Conservation (phyloP, 2,113 vertebrate species). For the Nestor notabilis region DNA sequence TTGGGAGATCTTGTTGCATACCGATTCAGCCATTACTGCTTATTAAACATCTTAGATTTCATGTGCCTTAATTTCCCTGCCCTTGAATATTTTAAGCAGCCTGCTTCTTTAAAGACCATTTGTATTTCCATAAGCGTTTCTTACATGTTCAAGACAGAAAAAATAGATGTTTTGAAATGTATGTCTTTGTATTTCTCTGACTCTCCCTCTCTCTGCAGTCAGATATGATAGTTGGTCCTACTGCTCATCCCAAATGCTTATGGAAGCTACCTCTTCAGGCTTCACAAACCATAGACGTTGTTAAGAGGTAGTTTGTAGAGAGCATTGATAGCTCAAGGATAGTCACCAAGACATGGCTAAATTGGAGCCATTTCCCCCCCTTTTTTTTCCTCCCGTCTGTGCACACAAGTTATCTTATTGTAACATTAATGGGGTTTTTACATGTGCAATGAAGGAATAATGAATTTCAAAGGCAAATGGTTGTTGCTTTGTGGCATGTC, state of each 20-base stretch:
- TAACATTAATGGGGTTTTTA: not conserved
- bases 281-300: not conserved
- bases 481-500: not conserved
- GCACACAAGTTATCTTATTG: not conserved
- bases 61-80: not conserved
- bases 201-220: not conserved
- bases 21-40: constrained; percentile 16
- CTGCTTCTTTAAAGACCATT: not conserved
- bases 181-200: not conserved
- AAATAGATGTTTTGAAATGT: not conserved
- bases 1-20: not conserved
- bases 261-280: not conserved
- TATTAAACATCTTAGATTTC: constrained; percentile 28
- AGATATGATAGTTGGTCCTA: not conserved
- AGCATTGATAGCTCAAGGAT: not conserved
- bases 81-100: not conserved
- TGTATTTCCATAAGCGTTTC: not conserved
- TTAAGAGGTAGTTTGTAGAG: not conserved
- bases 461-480: not conserved
- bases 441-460: not conserved
- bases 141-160: not conserved
- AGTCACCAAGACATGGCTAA: not conserved
- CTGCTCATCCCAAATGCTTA: not conserved
- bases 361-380: not conserved
- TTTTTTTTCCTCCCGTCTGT: not conserved